Conservation (phyloP, 92 coral and sea anemone genomes). For the Isaurus tuberculatus region DNA sequence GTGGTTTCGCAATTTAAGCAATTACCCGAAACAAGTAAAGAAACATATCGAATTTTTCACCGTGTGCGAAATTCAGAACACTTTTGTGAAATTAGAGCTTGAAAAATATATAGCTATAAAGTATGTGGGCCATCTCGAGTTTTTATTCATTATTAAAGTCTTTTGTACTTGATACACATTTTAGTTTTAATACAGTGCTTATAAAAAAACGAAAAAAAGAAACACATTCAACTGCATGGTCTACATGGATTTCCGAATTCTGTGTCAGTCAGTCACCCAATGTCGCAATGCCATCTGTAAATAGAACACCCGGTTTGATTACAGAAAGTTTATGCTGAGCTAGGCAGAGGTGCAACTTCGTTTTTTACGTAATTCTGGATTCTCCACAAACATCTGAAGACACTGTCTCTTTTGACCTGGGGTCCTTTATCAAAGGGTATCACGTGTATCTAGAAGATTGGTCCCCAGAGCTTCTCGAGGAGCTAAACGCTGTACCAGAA, state of each 20-base stretch:
- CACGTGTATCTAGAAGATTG: constrained; percentile 43
- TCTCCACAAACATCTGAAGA: constrained; percentile 45
- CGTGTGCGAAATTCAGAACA: not conserved
- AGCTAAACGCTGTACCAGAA: constrained; percentile 60
- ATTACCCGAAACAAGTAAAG: not conserved
- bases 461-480: constrained; percentile 53
- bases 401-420: constrained; percentile 47
- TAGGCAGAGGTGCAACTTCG: constrained; percentile 36
- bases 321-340: not conserved
- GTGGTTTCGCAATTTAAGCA: constrained; percentile 38
- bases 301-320: too few species aligned
- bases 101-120: not conserved
- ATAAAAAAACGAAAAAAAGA: constrained; percentile 16
- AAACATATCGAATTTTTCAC: not conserved
- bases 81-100: not conserved
- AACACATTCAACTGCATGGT: constrained; percentile 37
- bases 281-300: too few species aligned
- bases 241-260: not conserved
- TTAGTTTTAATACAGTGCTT: not conserved
- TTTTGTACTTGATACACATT: not conserved
- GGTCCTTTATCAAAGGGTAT: constrained; percentile 57
- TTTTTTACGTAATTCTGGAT: not conserved
- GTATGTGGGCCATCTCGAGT: not conserved
- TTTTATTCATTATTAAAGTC: not conserved
- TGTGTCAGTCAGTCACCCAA: too few species aligned